Evolutionary conservation across 2,888 invertebrate genomes (phyloP).

Genomic region (Syrista parreyssii): DNA sequence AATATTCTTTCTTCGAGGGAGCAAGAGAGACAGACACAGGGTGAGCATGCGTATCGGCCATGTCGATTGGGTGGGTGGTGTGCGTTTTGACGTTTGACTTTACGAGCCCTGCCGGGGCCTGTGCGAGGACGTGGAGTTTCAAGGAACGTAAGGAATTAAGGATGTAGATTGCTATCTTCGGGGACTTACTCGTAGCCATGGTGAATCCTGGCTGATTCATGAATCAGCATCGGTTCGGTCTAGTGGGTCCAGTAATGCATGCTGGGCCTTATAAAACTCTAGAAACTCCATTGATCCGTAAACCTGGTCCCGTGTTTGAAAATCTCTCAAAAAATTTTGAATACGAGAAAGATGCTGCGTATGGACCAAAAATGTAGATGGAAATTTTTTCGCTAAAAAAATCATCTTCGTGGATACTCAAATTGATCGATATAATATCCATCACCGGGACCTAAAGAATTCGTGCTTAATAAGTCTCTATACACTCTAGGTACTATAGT

Average conservation of each 20-base stretch:
- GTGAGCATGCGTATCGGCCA: not conserved
- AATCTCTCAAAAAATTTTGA: not conserved
- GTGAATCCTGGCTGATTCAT: conserved; percentile 3
- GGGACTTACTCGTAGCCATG: not conserved
- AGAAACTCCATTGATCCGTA: not conserved
- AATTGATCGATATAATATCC: not conserved
- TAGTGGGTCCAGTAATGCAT: not conserved
- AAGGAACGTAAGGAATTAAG: conserved; percentile 37
- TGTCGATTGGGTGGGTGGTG: conserved; percentile 6
- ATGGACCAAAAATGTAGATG: no score
- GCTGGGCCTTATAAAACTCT: not conserved
- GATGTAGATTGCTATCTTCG: conserved; percentile 36
- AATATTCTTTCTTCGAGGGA: not conserved
- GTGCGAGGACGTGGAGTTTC: not conserved
- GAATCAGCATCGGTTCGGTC: not conserved
- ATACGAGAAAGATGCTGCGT: not conserved
- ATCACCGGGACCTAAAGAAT: not conserved
- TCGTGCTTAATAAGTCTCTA: not conserved
- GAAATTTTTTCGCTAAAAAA: no score
- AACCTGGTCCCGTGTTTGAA: not conserved
- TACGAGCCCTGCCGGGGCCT: conserved; percentile 32
- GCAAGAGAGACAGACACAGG: not conserved
- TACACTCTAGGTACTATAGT: not conserved
- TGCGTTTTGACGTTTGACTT: conserved; percentile 17
- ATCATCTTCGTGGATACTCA: not conserved